A percentile compares a stretch with the other conserved stretches of the same genome.
These are phyloP conservation scores for Eutolmus rufibarbis DNA, from an alignment of 2,888 invertebrate genomes.

Conservation along the genomic window DNA sequence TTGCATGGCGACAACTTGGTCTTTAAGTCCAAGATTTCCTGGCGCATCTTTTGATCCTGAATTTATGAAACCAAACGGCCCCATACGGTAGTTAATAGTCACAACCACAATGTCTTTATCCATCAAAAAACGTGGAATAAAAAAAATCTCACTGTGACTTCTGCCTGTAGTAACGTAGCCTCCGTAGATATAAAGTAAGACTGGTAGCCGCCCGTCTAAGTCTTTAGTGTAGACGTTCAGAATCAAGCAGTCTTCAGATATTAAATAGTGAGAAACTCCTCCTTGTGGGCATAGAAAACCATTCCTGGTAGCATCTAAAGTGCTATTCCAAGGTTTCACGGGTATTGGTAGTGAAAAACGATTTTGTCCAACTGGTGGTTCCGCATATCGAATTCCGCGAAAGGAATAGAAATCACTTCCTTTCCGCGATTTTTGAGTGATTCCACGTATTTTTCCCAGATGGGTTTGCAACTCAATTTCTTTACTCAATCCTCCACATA, in stretches of 20 bases:
- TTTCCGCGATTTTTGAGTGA: constrained; percentile 56
- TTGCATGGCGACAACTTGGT: constrained; percentile 70
- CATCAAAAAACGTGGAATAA: constrained; percentile 55
- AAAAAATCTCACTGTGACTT: constrained; percentile 53
- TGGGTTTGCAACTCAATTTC: constrained; percentile 51
- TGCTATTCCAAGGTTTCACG: constrained; percentile 64
- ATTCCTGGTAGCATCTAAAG: constrained; percentile 67
- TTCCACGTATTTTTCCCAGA: constrained; percentile 60
- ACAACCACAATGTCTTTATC: constrained; percentile 57
- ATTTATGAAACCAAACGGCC: constrained; percentile 66
- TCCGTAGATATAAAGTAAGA: constrained; percentile 73
- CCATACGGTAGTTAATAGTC: constrained; percentile 58
- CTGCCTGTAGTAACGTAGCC: constrained; percentile 72
- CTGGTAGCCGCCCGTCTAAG: constrained; percentile 63
- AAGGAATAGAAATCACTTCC: constrained; percentile 60
- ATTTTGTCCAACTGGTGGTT: constrained; percentile 56
- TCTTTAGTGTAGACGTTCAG: constrained; percentile 66
- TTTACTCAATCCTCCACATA: neutral
- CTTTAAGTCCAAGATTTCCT: constrained; percentile 73
- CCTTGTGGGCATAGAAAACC: constrained; percentile 68
- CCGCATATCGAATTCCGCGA: constrained; percentile 61
- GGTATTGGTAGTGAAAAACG: constrained; percentile 63
- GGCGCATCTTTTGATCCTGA: constrained; percentile 69
- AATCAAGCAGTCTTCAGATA: constrained; percentile 68
- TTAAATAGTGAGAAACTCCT: constrained; percentile 48